Evolutionary conservation across 2,113 vertebrate species (phyloP).

Genomic region (Acrocephalus arundinaceus): DNA sequence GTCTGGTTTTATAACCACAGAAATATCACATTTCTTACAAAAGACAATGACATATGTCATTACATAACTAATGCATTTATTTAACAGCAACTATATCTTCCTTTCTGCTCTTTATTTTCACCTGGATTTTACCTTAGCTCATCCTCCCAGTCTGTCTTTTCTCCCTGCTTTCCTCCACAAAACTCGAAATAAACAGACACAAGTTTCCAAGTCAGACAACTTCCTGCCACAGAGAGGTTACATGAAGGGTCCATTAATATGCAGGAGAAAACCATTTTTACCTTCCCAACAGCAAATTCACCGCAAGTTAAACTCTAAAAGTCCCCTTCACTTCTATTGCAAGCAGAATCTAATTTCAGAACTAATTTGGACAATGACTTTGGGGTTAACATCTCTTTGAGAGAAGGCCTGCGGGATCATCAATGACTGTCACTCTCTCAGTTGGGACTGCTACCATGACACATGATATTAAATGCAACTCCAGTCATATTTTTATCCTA

Average conservation of each 20-base stretch:
- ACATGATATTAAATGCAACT: neutral
- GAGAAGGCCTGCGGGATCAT: neutral
- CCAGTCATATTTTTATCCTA: neutral
- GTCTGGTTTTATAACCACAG: neutral
- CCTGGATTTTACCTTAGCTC: neutral
- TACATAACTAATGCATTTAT: neutral
- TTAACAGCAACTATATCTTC: neutral
- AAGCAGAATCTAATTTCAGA: slow-evolving; percentile 1
- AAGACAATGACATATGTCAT: neutral
- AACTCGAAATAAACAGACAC: neutral
- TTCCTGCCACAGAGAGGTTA: neutral
- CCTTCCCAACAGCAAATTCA: neutral
- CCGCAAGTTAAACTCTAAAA: neutral
- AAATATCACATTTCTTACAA: neutral
- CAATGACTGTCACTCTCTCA: neutral
- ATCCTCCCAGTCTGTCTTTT: neutral
- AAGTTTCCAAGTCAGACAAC: neutral
- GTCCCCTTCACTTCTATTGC: neutral
- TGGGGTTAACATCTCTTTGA: neutral
- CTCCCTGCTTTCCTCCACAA: neutral
- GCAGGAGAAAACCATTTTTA: neutral
- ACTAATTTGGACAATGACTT: slow-evolving; percentile 3
- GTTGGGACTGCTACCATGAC: neutral
- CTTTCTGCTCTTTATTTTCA: neutral
- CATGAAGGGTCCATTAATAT: neutral